Conservation (phyloP, 1,140 invertebrate species). For the Trachymyrmex septentrionalis region DNA sequence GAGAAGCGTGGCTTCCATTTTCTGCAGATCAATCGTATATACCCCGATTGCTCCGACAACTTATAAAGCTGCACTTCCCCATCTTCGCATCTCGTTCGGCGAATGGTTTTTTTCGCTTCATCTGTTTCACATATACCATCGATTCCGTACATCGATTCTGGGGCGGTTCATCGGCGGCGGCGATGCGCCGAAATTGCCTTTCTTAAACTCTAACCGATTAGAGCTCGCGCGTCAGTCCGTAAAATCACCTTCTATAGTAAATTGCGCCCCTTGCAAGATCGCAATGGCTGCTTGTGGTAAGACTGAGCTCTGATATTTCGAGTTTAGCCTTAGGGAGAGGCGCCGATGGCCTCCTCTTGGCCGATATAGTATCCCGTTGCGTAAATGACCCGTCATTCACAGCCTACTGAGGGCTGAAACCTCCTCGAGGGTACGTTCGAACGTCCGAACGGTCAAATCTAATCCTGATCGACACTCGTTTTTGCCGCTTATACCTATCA, state of each 20-base stretch:
- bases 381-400: constrained; percentile 79
- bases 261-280: constrained; percentile 16
- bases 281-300: not conserved
- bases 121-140: constrained; percentile 45
- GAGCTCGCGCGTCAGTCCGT: constrained; percentile 61
- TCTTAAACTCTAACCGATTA: constrained; percentile 73
- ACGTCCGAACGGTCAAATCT: constrained; percentile 32
- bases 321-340: constrained; percentile 21
- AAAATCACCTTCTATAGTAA: constrained; percentile 64
- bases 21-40: constrained; percentile 51
- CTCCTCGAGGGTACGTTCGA: constrained; percentile 10
- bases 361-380: constrained; percentile 61
- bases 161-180: constrained; percentile 7
- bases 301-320: constrained; percentile 54
- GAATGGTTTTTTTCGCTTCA: constrained; percentile 35
- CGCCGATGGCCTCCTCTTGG: constrained; percentile 34
- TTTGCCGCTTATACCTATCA: constrained; percentile 9
- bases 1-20: constrained; percentile 44
- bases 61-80: constrained; percentile 35
- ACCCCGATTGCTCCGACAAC: constrained; percentile 52
- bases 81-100: constrained; percentile 41
- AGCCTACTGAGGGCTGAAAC: constrained; percentile 60
- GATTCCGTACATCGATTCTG: constrained; percentile 28
- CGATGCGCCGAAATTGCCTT: constrained; percentile 54
- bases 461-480: constrained; percentile 10